These are phyloP conservation scores for Biston betularia DNA, from an alignment of 2,888 invertebrate species.

Conservation along the genomic window DNA sequence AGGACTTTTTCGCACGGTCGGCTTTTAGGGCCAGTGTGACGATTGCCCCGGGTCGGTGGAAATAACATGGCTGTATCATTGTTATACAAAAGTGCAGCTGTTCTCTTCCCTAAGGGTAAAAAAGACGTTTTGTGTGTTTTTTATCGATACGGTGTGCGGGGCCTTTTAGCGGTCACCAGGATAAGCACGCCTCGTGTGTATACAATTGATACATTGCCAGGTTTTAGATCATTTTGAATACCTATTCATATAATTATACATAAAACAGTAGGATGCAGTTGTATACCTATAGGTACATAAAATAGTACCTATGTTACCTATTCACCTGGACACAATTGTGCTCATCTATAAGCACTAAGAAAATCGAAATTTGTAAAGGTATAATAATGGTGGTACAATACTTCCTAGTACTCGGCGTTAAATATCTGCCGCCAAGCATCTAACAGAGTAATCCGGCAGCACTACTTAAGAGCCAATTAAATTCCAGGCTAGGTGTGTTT, in stretches of 20 bases:
- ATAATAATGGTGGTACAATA: too few species aligned
- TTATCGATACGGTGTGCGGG: constrained; percentile 68
- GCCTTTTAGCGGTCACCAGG: constrained; percentile 82
- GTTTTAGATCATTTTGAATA: constrained; percentile 42
- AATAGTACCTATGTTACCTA: too few species aligned
- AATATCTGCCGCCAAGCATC: too few species aligned
- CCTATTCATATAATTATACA: constrained; percentile 22
- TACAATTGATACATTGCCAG: constrained; percentile 61
- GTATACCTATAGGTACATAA: too few species aligned
- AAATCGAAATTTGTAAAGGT: too few species aligned
- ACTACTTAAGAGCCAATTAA: too few species aligned
- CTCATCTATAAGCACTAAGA: too few species aligned
- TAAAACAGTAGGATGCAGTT: background rate
- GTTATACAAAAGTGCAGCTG: constrained; percentile 84
- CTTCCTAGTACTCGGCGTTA: too few species aligned
- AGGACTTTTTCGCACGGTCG: constrained; percentile 54
- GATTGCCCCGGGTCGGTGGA: constrained; percentile 79
- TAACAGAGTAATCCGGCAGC: too few species aligned
- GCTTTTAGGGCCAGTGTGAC: constrained; percentile 65
- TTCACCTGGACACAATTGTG: too few species aligned
- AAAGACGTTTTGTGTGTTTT: constrained; percentile 79
- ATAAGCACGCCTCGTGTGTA: constrained; percentile 67
- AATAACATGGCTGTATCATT: constrained; percentile 83
- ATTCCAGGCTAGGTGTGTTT: too few species aligned
- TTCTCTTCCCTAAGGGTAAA: constrained; percentile 82